Evolutionary conservation across 2,113 vertebrate species (phyloP).

Genomic region (Paracanthobrama guichenoti): DNA sequence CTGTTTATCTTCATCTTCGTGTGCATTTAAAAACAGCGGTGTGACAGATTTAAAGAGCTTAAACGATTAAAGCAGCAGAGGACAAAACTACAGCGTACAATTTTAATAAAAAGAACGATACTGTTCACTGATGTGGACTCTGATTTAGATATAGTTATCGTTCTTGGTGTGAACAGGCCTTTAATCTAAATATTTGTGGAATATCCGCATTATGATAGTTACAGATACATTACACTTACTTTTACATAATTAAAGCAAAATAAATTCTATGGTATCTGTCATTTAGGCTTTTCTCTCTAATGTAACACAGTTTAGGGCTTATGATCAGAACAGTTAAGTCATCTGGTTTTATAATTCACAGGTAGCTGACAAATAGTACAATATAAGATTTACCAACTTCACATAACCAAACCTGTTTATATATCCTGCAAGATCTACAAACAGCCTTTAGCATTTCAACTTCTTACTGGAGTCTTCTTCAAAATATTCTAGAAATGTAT

Average conservation of each 20-base stretch:
- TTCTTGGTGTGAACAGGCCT: too few species aligned
- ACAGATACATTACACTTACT: too few species aligned
- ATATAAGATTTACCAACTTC: not conserved
- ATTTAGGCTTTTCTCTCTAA: not conserved
- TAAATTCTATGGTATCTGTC: not conserved
- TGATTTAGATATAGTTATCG: too few species aligned
- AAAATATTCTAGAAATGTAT: constrained; percentile 13
- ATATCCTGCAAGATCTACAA: constrained; percentile 9
- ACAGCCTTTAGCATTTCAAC: constrained; percentile 40
- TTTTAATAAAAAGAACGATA: too few species aligned
- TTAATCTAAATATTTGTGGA: not conserved
- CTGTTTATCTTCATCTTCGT: too few species aligned
- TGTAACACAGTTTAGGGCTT: not conserved
- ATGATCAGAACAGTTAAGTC: not conserved
- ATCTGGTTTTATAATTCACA: not conserved
- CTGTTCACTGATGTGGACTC: too few species aligned
- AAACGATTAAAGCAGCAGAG: too few species aligned
- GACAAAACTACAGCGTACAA: too few species aligned
- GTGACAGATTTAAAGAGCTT: too few species aligned
- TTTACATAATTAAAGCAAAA: not conserved
- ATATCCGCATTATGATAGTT: not conserved
- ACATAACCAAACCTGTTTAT: constrained; percentile 27
- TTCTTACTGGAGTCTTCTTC: not conserved
- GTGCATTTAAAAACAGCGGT: too few species aligned
- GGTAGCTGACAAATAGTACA: not conserved